Evolutionary conservation across 53 echinoderm and acorn worm species (phyloP).

Genomic region (Pentamera pediparva): DNA sequence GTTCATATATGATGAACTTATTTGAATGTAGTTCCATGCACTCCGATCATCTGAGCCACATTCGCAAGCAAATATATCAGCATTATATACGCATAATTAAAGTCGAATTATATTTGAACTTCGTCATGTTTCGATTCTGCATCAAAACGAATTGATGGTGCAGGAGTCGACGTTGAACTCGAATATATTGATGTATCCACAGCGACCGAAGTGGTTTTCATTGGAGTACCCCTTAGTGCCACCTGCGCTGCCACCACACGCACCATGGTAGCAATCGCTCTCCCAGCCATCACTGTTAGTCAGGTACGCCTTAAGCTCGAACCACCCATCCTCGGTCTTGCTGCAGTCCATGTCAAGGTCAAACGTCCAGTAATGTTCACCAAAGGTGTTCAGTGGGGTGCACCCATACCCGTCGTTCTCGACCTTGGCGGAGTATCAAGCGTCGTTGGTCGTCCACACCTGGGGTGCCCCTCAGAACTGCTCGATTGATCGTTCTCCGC

Average conservation of each 20-base stretch:
- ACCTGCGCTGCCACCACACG: slow-evolving; percentile 50
- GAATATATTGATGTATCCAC: slow-evolving; percentile 72
- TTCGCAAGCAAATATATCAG: no score
- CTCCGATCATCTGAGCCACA: no score
- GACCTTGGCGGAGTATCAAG: slow-evolving; percentile 36
- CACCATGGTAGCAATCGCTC: slow-evolving; percentile 42
- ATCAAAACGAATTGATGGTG: slow-evolving; percentile 49
- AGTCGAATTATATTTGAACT: no score
- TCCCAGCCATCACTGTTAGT: slow-evolving; percentile 68
- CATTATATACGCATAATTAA: no score
- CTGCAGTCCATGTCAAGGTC: slow-evolving; percentile 63
- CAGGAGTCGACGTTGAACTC: slow-evolving; percentile 47
- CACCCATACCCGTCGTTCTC: slow-evolving; percentile 60
- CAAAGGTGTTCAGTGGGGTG: slow-evolving; percentile 60
- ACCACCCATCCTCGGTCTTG: slow-evolving; percentile 67
- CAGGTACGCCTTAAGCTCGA: slow-evolving; percentile 60
- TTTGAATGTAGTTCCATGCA: no score
- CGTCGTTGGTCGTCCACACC: slow-evolving; percentile 63
- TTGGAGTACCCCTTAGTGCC: slow-evolving; percentile 52
- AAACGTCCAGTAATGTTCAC: slow-evolving; percentile 86
- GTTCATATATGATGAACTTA: no score
- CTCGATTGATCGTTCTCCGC: slow-evolving; percentile 43
- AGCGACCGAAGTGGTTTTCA: slow-evolving; percentile 64
- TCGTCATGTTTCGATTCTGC: no score
- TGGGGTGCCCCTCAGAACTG: slow-evolving; percentile 50